Evolutionary conservation across 92 coral and sea anemone genomes (phyloP), one percentile per base, ranked within the genome.

Genomic region (Palythoa heliodiscus): DNA sequence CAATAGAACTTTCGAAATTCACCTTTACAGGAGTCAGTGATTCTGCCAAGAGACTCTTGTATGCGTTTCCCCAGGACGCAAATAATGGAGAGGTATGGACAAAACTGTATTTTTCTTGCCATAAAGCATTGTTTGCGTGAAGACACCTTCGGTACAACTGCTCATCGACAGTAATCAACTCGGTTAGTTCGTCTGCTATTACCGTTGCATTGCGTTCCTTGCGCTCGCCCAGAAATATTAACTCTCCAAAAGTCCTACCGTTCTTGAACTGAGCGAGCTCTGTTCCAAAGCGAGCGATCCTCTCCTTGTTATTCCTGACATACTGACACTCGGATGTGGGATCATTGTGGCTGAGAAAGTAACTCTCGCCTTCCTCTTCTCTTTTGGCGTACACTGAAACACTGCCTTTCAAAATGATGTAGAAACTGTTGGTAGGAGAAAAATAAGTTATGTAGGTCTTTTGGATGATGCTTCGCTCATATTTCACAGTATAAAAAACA

Each of bases 191-290:
- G 83, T 97, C 98, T 19, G 99, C 93, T 14, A 97, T 90, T 24
- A 90, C 94, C 0, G 99, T 94, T 15, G 99, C 98, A 73, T 90
- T 97, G 82, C 99, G 93, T 60, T 97, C 98, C 72, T 88, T 92
- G 52, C 90, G 87, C 25, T 87, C 90, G 77, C 95, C 86, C 87
- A 85, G 83, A 83, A 94, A 84, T 13, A 93, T 95, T 73, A 93
- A 79, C 73, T 97, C 99, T 23, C 99, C 99, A 77, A 97, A 97
- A 77, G 89, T 91, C 43, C 93, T 87, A 20, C 99, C 99, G 54
- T 91, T 82, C 39, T 85, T 95, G 35, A 97, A 88, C 79, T 87
- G 88, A 43, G 87, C 79, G 29, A 97, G 83, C 52, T 94, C 99
- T 20, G 94, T 85, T 54, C 99, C 99, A 86, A 97, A 97, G 69